Evolutionary conservation across 1,140 invertebrate species (phyloP).

Genomic region (Bombus sibiricus): DNA sequence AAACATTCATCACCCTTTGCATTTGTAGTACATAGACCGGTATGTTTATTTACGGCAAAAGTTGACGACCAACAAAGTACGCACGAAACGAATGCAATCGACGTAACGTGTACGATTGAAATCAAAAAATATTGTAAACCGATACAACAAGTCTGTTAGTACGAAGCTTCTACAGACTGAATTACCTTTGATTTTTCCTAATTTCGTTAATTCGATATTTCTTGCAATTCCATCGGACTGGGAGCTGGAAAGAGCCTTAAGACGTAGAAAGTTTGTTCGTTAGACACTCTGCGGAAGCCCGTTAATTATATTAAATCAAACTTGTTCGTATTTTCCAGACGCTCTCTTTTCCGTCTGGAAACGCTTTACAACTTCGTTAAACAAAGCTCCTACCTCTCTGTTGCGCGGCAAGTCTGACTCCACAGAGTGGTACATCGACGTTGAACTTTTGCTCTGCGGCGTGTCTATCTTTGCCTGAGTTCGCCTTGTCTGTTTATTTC

Average conservation of each 20-base stretch:
- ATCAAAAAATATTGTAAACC: neutral
- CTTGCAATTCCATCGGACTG: neutral
- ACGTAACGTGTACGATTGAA: no score
- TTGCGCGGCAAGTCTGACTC: neutral
- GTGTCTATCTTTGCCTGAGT: conserved; percentile 11
- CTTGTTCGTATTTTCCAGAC: conserved; percentile 6
- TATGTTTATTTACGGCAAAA: conserved; percentile 15
- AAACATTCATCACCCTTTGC: conserved; percentile 5
- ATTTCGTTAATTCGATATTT: neutral
- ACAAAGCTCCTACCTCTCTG: neutral
- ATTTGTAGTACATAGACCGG: neutral
- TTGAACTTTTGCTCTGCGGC: neutral
- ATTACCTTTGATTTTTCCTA: neutral
- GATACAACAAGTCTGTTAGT: neutral
- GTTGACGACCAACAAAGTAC: conserved; percentile 4
- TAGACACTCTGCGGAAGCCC: neutral
- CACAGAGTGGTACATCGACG: neutral
- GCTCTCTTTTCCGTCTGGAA: conserved; percentile 9
- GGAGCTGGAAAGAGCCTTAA: neutral
- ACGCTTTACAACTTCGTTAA: conserved; percentile 46
- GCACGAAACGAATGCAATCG: neutral
- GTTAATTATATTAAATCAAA: conserved; percentile 50
- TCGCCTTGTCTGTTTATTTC: neutral
- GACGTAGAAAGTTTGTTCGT: conserved; percentile 14
- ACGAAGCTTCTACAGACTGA: neutral